Base-by-base conservation (phyloP, 1,140 invertebrate species). In the Monomorium pharaonis region DNA sequence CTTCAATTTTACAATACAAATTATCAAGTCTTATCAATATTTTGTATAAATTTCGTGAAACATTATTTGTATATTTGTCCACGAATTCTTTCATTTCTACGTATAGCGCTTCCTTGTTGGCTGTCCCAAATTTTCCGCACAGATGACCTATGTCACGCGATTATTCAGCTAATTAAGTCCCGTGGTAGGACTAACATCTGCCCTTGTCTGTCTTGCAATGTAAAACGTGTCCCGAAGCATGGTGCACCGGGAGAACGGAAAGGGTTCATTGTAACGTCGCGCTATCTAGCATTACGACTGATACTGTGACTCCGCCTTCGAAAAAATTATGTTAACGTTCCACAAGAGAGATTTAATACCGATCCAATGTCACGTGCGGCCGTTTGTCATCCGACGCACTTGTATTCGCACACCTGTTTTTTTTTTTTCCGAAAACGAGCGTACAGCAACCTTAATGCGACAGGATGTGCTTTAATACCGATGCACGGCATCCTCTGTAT, bases 151-250 rank as follows among this genome's bases (percentile, higher is more conserved):
- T 24, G 51, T 83, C 67, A 83, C 67, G 78, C 51, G 67, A 44
- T 83, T 83, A 47, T 47, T 83, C 60, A 58, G 78, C 24, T 83
- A 83, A 83, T 83, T 83, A 83, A 83, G 78, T 83, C 49, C 16
- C 47, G 9, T 65, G 37, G 65, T 24, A 47, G 44, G 51, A 58
- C 67, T 44, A 56, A 83, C 78, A 83, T 74, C 78, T 74, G 78
- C 51, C 67, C 37, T 74, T 60, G 60, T 60, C 67, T 83, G 51
- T 58, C n/a, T 56, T 24, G 67, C 67, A 51, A 83, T 74, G 78
- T 69, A 27, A 33, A 72, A 83, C 67, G 78, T 42, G 78, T 56
- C 10, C 37, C n/a, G 10, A 21, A 44, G 42, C 37, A 37, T 5
- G 37, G 37, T 37, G 37, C 51, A 58, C 7, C 24, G 33, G 54